These are phyloP conservation scores for Torymus tubicola DNA, from an alignment of 2,888 invertebrate species.

Conservation along the genomic window DNA sequence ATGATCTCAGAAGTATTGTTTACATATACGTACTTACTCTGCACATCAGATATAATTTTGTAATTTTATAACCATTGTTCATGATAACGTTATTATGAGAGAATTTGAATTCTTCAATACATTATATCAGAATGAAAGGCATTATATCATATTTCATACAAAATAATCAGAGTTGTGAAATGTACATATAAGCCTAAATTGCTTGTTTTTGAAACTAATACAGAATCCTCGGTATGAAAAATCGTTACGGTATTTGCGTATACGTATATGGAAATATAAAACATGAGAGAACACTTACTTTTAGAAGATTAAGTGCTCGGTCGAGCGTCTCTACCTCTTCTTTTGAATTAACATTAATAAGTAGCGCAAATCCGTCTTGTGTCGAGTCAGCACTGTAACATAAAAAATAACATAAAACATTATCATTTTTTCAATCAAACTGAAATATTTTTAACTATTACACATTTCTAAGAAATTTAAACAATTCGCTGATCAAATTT, in stretches of 20 bases:
- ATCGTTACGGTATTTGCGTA: too few species aligned
- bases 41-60: background rate
- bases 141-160: background rate
- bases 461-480: background rate
- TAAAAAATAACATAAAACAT: slow-evolving; percentile 41
- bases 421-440: background rate
- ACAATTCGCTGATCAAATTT: background rate
- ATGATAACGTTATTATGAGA: too few species aligned
- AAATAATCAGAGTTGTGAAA: background rate
- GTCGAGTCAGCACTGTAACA: slow-evolving; percentile 75
- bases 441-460: background rate
- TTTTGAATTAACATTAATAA: slow-evolving; percentile 77
- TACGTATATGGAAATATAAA: background rate
- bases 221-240: too few species aligned
- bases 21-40: background rate
- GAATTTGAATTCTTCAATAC: too few species aligned
- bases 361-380: slow-evolving; percentile 77
- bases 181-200: too few species aligned
- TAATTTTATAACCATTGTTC: slow-evolving; percentile 9
- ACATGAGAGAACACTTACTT: slow-evolving; percentile 68
- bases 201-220: too few species aligned
- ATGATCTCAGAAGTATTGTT: background rate
- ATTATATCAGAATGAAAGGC: too few species aligned
- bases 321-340: slow-evolving; percentile 78
- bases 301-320: slow-evolving; percentile 76